Percentiles rank a stretch among this genome's conserved stretches.
These are phyloP conservation scores for Eulemur rubriventer DNA, from an alignment of 2,797 vertebrate species.

Conservation along the genomic window DNA sequence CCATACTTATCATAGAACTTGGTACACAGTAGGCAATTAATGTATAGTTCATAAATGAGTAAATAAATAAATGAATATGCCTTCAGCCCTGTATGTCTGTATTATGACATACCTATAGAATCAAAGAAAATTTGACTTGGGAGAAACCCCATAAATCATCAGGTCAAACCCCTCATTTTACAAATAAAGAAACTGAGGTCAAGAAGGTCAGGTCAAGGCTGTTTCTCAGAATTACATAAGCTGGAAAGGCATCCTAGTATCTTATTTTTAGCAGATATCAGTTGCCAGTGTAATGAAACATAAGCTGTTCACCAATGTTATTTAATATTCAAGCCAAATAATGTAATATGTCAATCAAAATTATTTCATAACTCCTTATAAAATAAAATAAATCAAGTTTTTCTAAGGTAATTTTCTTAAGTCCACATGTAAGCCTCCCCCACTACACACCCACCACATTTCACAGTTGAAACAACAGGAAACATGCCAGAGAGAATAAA, in stretches of 20 bases:
- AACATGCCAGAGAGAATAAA: not conserved
- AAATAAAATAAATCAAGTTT: slow-evolving; percentile 37
- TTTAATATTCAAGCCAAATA: slow-evolving; percentile 62
- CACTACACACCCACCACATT: not conserved
- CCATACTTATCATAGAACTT: not conserved
- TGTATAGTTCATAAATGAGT: not conserved
- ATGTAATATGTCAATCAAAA: slow-evolving; percentile 39
- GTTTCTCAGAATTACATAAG: slow-evolving; percentile 50
- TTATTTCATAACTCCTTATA: slow-evolving; percentile 53
- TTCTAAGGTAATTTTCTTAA: not conserved
- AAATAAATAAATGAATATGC: not conserved
- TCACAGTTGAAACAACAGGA: not conserved
- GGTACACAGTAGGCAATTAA: not conserved
- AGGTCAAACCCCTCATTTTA: not conserved
- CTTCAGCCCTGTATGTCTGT: not conserved
- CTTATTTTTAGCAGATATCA: slow-evolving; percentile 69
- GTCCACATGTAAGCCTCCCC: not conserved
- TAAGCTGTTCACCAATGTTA: slow-evolving; percentile 41
- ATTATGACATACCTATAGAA: not conserved
- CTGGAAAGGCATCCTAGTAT: not conserved
- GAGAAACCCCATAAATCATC: not conserved
- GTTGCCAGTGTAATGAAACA: slow-evolving; percentile 57
- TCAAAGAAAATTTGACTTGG: not conserved
- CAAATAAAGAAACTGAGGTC: slow-evolving; percentile 29
- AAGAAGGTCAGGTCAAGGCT: not conserved